Percentiles rank a stretch among this genome's conserved stretches.
Conservation (phyloP, 1,140 invertebrate genomes). For the Musca domestica region DNA sequence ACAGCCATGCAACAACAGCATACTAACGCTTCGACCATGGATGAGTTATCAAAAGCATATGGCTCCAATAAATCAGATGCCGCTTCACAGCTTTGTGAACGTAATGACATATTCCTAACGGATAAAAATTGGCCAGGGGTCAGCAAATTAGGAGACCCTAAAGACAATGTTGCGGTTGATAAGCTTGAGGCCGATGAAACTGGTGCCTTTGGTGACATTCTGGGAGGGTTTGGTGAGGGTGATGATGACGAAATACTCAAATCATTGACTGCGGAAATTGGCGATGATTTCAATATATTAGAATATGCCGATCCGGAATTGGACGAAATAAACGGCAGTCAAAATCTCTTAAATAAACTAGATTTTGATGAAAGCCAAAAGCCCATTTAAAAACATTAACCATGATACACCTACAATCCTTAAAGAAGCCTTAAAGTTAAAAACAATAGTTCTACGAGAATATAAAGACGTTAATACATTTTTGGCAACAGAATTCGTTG, state of each 20-base stretch:
- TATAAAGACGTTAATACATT: too few species aligned
- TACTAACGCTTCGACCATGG: neutral
- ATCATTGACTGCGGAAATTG: constrained; percentile 74
- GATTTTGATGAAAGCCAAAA: constrained; percentile 66
- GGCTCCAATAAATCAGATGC: neutral
- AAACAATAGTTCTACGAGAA: too few species aligned
- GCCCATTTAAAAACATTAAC: neutral
- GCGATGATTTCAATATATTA: constrained; percentile 92
- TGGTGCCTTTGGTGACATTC: constrained; percentile 71
- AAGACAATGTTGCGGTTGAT: constrained; percentile 15
- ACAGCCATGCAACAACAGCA: neutral
- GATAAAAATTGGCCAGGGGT: constrained; percentile 14
- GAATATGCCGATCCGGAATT: constrained; percentile 94
- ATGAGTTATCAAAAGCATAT: neutral
- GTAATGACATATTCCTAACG: constrained; percentile 12
- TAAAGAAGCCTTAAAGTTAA: too few species aligned
- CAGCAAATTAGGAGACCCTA: neutral
- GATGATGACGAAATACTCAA: constrained; percentile 83
- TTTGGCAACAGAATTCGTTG: too few species aligned
- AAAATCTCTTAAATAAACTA: constrained; percentile 73
- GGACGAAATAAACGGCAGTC: constrained; percentile 74
- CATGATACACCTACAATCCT: too few species aligned
- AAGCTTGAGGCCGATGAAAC: constrained; percentile 43
- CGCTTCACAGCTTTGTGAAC: constrained; percentile 1
- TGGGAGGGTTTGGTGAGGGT: constrained; percentile 77